phyloP scores from a whole-genome alignment of 1,140 invertebrate species.

The Drosophila willistoni region DNA sequence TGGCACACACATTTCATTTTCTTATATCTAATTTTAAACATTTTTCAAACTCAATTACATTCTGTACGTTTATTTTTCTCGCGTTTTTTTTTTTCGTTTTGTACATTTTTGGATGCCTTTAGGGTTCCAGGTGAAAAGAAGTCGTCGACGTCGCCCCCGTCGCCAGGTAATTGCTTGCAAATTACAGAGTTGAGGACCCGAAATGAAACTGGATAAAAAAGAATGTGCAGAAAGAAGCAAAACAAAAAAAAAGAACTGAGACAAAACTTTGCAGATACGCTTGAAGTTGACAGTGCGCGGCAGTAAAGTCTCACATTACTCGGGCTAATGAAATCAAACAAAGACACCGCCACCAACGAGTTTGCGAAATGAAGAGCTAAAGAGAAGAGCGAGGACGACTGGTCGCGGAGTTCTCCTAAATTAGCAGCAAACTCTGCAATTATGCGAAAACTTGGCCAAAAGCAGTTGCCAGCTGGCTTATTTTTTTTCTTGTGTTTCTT shows the following conservation, averaged over 20 bases:
- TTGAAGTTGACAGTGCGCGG: conserved; percentile 36
- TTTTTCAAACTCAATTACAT: conserved; percentile 74
- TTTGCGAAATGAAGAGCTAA: not conserved
- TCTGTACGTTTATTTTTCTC: conserved; percentile 10
- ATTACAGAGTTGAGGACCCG: conserved; percentile 51
- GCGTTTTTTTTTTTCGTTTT: not conserved
- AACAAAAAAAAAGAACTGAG: conserved; percentile 6
- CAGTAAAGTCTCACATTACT: conserved; percentile 40
- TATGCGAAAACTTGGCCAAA: conserved; percentile 73
- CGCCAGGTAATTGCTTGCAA: conserved; percentile 72
- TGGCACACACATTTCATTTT: conserved; percentile 25
- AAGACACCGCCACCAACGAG: conserved; percentile 39
- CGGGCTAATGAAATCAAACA: conserved; percentile 72
- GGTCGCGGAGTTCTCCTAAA: conserved; percentile 45
- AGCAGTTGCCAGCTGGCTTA: conserved; percentile 56
- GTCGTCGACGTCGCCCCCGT: not conserved
- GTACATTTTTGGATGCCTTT: conserved; percentile 4
- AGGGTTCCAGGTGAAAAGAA: conserved; percentile 6
- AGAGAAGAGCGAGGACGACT: not conserved
- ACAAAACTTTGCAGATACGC: conserved; percentile 38
- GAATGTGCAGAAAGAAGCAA: not conserved
- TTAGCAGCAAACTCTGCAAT: conserved; percentile 75
- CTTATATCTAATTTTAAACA: conserved; percentile 68
- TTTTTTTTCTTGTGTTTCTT: conserved; percentile 19
- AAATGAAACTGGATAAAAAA: conserved; percentile 12